Conservation (phyloP, 1,140 invertebrate genomes). For the Mesaphorura yosii region DNA sequence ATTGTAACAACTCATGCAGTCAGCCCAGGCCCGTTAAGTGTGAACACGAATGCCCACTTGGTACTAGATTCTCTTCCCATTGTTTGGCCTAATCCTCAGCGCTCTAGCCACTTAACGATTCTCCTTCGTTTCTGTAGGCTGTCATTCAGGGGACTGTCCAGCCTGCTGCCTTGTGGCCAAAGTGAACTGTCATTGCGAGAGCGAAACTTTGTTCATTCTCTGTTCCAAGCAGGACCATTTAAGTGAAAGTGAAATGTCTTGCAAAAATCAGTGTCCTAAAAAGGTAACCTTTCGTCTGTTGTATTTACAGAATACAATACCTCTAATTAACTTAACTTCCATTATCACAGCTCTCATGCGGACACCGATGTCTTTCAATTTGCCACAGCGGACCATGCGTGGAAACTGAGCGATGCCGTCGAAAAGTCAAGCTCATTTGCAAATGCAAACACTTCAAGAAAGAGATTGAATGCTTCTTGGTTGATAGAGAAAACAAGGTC, state of each 20-base stretch:
- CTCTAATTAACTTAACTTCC: slow-evolving; percentile 1
- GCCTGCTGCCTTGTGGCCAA: slow-evolving; percentile 29
- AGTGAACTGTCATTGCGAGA: slow-evolving; percentile 25
- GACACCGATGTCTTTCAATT: slow-evolving; percentile 56
- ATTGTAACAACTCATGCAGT: slow-evolving; percentile 57
- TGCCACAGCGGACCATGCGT: slow-evolving; percentile 69
- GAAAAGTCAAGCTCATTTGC: slow-evolving; percentile 67
- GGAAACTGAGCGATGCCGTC: slow-evolving; percentile 52
- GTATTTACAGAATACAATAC: slow-evolving; percentile 6
- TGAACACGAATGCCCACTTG: slow-evolving; percentile 57
- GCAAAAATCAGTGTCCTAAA: slow-evolving; percentile 74
- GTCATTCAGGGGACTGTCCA: slow-evolving; percentile 38
- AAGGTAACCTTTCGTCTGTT: slow-evolving; percentile 46
- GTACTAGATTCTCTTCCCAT: slow-evolving; percentile 55
- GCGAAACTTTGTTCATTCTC: slow-evolving; percentile 21
- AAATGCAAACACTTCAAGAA: slow-evolving; percentile 64
- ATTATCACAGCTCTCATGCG: slow-evolving; percentile 41
- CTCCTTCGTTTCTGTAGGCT: slow-evolving; percentile 32
- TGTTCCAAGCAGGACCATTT: slow-evolving; percentile 19
- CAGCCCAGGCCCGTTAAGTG: slow-evolving; percentile 61
- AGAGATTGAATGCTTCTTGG: slow-evolving; percentile 52
- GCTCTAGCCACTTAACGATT: neutral
- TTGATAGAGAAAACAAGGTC: slow-evolving; percentile 18
- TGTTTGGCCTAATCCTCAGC: slow-evolving; percentile 14
- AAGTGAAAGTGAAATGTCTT: slow-evolving; percentile 35